Evolutionary conservation across 1,140 invertebrate species (phyloP), one percentile per base, ranked within the genome.

Genomic region (Lucilia sericata): DNA sequence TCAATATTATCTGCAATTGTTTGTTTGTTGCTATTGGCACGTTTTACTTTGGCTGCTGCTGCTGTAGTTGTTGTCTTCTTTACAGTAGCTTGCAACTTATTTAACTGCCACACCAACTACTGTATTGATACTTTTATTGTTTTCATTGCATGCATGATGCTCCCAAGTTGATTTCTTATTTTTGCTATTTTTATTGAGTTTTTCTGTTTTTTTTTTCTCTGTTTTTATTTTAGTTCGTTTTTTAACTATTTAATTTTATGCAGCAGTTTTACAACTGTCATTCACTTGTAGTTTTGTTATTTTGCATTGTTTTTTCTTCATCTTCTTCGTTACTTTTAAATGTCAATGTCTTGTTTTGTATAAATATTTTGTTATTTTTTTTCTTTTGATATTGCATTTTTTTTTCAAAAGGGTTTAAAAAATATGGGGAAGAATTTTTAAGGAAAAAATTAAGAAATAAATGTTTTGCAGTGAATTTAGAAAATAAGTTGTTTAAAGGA

Each of bases 81-180:
- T 17, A 70, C 65, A 70, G 65, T 70, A 70, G 21, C 76, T 80
- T 19, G 34, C 17, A 36, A 34, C 34, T 78, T 78, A 49, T 80
- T 80, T 80, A 36, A 80, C 76, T 80, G 76, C 42, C 65, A 80
- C 47, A 34, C 25, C 74, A 49, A 80, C 76, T 80, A 80, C 76
- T 80, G 76, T 80, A 80, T 80, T 80, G 76, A 80, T 80, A 80
- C 42, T 80, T 80, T 80, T 80, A 80, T 80, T 80, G 76, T 80
- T 80, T 47, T 49, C 21, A 21, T 19, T 51, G 49, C 75, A 10
- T 36, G 21, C 36, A 19, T 36, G 75, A 51, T 49, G 76, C 47
- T 80, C 76, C 76, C 76, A 25, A 30, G 76, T 78, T 78, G 75
- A 19, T 78, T 36, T 19, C 42, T 17, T 78, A 47, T 49, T 47